A percentile compares a stretch with the other conserved stretches of the same genome.
These are phyloP conservation scores for Orestias chungarensis DNA, from an alignment of 2,797 vertebrate species.

Conservation along the genomic window DNA sequence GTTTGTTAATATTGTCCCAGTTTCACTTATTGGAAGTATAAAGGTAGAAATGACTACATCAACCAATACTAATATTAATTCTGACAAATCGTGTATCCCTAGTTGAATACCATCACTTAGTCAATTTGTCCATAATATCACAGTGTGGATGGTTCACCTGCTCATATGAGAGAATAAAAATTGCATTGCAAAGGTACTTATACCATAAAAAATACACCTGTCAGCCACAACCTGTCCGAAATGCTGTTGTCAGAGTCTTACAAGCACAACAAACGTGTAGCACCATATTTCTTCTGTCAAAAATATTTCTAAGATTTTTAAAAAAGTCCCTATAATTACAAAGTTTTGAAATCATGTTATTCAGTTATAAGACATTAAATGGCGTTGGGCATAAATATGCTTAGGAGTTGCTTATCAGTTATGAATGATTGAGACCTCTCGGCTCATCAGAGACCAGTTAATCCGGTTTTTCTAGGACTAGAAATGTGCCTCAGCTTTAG, in stretches of 20 bases:
- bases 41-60: too few relatives aligned
- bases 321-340: too few relatives aligned
- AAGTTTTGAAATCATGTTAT: background rate
- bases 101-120: background rate
- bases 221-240: background rate
- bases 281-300: slow-evolving; percentile 1
- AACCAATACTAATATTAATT: too few relatives aligned
- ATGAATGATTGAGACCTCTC: background rate
- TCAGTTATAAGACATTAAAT: background rate
- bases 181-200: background rate
- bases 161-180: too few relatives aligned
- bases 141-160: too few relatives aligned
- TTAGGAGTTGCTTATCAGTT: background rate
- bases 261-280: background rate
- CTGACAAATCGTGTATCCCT: too few relatives aligned
- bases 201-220: background rate
- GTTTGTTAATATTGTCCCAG: too few relatives aligned
- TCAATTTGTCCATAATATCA: background rate
- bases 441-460: background rate
- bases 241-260: too few relatives aligned
- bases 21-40: too few relatives aligned
- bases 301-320: too few relatives aligned
- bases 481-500: background rate
- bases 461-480: background rate
- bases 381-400: background rate